phyloP scores from a whole-genome alignment of 2,797 vertebrate genomes.

The Betta splendens region DNA sequence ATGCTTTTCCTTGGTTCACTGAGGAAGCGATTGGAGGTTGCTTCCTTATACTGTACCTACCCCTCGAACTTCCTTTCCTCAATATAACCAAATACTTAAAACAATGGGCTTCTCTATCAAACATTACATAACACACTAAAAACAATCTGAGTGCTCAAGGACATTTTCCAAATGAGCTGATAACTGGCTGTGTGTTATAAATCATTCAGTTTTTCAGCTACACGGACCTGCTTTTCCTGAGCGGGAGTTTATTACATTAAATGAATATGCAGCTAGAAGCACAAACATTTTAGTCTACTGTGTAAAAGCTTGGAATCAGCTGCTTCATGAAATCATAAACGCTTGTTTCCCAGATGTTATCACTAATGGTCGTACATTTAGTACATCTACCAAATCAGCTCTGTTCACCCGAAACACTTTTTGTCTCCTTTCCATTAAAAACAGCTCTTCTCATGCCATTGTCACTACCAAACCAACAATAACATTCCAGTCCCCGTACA shows the following conservation, averaged over 20 bases:
- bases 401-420: slow-evolving; percentile 11
- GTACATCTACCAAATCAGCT: slow-evolving; percentile 3
- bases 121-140: slow-evolving; percentile 33
- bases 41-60: slow-evolving; percentile 10
- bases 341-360: not conserved
- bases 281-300: too few relatives aligned
- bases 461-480: slow-evolving; percentile 5
- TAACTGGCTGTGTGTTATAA: not conserved
- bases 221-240: too few relatives aligned
- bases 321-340: slow-evolving; percentile 1
- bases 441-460: not conserved
- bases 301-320: not conserved
- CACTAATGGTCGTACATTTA: not conserved
- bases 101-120: slow-evolving; percentile 51
- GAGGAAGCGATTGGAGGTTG: slow-evolving; percentile 7
- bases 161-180: slow-evolving; percentile 8
- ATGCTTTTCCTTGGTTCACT: slow-evolving; percentile 17
- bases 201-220: too few relatives aligned
- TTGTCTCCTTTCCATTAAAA: slow-evolving; percentile 1
- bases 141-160: slow-evolving; percentile 35
- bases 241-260: too few relatives aligned
- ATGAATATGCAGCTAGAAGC: too few relatives aligned
- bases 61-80: slow-evolving; percentile 41
- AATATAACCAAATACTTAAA: slow-evolving; percentile 26
- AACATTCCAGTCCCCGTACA: not conserved